Evolutionary conservation across 2,797 vertebrate species (phyloP), one percentile per base, ranked within the genome.

Genomic region (Myripristis murdjan): DNA sequence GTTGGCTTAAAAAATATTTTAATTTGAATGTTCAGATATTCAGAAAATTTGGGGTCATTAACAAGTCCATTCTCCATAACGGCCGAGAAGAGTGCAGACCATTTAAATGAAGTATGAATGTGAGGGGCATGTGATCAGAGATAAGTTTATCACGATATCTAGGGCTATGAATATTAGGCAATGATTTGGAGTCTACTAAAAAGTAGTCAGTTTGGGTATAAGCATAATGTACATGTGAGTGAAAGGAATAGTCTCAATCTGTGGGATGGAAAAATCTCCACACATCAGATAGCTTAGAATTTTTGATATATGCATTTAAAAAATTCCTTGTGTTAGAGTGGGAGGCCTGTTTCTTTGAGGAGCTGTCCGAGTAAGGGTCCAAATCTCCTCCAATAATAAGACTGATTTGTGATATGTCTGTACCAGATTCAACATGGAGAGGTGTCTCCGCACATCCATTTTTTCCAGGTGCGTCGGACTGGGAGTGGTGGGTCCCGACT

Each of bases 321-420:
- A 63, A 39, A 37, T 63, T 60, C 22, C 46, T 24, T 39, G 37
- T 39, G 12, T 39, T 39, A 39, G 37, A 39, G 37, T 39, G 37
- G 6, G 44, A 35, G 12, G 58, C 37, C 37, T 6, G 12, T 48
- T 61, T 22, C 12, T 48, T 0, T 23, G 26, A 39, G 37, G 7
- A 39, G 8, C 8, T 9, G 8, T 39, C 37, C 28, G 6, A 31
- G 31, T 31, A 6, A 31, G 28, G 28, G 28, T 31, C 28, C 6
- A 31, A 6, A 31, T 3, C 28, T n/a, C n/a, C n/a, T n/a, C 28
- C 28, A 31, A 31, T 31, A 39, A 39, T 39, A 39, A 2, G 1
- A 12, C 33, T 5, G 48, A 12, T 6, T 62, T 6, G 31, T 62
- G 31, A 62, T 58, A 43, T 58, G 41, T 58, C 8, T 44, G 23